Base-by-base conservation (phyloP, 1,140 invertebrate genomes). In the Zaprionus ghesquierei region DNA sequence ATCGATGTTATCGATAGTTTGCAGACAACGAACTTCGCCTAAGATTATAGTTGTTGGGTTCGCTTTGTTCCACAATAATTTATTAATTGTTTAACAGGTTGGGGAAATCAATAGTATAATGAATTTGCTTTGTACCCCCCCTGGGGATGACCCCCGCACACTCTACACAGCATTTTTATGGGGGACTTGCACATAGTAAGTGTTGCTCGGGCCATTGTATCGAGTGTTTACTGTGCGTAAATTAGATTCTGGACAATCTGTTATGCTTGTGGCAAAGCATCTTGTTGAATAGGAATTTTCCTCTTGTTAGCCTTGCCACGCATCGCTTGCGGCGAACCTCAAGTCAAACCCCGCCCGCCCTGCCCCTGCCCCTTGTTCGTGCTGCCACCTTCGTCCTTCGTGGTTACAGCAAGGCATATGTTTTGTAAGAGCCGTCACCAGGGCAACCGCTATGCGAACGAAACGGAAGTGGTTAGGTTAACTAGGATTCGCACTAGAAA, bases 381-480 rank as follows among this genome's bases (percentile, higher is more conserved):
- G 53, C 33, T 31, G 29, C 6, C 27, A 29, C 50, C 25, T 35
- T 13, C 41, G 15, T 0, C 23, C 35, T 41, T 41, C 20, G 13
- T 3, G 23, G 49, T 10, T 51, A 9, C 5, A 25, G 22, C n/a
- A 6, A 27, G 56, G 33, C 35, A 31, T 53, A 50, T 69, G 66
- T 69, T 62, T 69, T 41, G 66, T 31, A 54, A 20, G 66, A 54
- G 18, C 22, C 33, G 66, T 69, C 53, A 35, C 59, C 66, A 69
- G 10, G 59, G 35, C 33, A 69, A 69, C 66, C 23, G n/a, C 13
- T 4, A 31, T 12, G 8, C 27, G 25, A n/a, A 22, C 27, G 18
- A 15, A 61, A 22, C 4, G 59, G 4, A 51, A 69, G 59, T 44
- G 27, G n/a, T 51, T 44, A 10, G 8, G 27, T 38, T n/a, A 41